Evolutionary conservation across 2,888 invertebrate species (phyloP), one percentile per base, ranked within the genome.

Genomic region (Tridacna crocea): DNA sequence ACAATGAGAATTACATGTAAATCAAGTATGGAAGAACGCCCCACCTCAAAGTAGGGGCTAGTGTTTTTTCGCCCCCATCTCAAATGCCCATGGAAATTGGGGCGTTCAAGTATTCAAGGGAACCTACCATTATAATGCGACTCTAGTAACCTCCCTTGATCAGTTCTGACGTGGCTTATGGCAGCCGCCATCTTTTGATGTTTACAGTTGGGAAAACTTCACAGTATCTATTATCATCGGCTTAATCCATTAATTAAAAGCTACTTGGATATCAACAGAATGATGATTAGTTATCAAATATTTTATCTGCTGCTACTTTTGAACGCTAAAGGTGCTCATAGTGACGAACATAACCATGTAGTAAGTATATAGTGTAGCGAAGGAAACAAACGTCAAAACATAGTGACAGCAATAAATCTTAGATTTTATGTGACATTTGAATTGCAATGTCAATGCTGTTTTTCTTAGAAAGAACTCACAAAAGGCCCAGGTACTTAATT

Each of bases 271-370:
- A 36, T 11, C 26, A 26, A 19, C 24, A 87, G 83, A 79, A 89
- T 89, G 88, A 84, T 80, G 75, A 65, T 72, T n/a, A 88, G 79
- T 68, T 48, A 63, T 76, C 82, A 85, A 51, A 72, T 60, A 76
- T 58, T 85, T 46, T 72, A 79, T 27, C 12, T 85, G 24, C 1
- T 87, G 24, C 26, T 88, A 51, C 66, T 88, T 66, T 82, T 87
- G 76, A 78, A 81, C 70, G 77, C 85, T 48, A 80, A 70, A 77
- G 76, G 82, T n/a, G 91, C 88, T n/a, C 84, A 90, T 84, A 94
- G 95, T 73, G 97, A 97, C 94, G 97, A 97, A 95, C 97, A 97
- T 94, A 96, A 96, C 94, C 97, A 97, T 94, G 95, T 96, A 93
- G 97, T 97, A 95, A 96, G 96, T 96, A 22, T 96, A 22, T 72